Evolutionary conservation across 2,797 vertebrate species (phyloP), one percentile per base, ranked within the genome.

Genomic region (Otus scops): DNA sequence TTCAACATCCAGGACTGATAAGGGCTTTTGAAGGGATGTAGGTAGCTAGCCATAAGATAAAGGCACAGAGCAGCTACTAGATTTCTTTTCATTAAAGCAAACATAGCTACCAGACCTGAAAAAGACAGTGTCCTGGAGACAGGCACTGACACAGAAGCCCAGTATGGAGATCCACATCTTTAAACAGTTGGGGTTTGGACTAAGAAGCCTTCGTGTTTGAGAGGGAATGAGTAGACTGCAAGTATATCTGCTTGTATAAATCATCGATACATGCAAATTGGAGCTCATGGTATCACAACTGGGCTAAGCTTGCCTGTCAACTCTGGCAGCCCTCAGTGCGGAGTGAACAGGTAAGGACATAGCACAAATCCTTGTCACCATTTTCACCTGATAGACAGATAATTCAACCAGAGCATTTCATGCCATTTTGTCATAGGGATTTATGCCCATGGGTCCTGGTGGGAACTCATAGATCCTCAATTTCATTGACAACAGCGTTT

Each of bases 1-100:
- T 96, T 90, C 91, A 70, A 63, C 76, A 81, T 90, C 50, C 39
- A 78, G 39, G 36, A 78, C 61, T 63, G 91, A 93, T 95, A 94
- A 92, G 85, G 51, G 76, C 54, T 89, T 94, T 92, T 78, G 82
- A 94, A 89, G 53, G 30, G 70, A 28, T 75, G 9, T 88, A 83
- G 91, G 82, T 94, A 92, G 77, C 69, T 47, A 76, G 30, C 34
- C 13, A 1, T 43, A 64, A 93, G 92, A 93, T 91, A 96, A 93
- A 50, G 50, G 27, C 19, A 59, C 26, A 47, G 47, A 89, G 21
- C 30, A 86, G 69, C 50, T 69, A 65, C 27, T 50, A 43, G 30
- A 39, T 85, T 85, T 81, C 34, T 82, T 82, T 82, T 41, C 43
- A 28, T 75, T 93, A 75, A 68, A 75, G n/a, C 5, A 91, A 80